Percentiles rank a stretch among this genome's conserved stretches.
These are phyloP conservation scores for Garra rufa DNA, from an alignment of 2,113 vertebrate species.

Conservation along the genomic window DNA sequence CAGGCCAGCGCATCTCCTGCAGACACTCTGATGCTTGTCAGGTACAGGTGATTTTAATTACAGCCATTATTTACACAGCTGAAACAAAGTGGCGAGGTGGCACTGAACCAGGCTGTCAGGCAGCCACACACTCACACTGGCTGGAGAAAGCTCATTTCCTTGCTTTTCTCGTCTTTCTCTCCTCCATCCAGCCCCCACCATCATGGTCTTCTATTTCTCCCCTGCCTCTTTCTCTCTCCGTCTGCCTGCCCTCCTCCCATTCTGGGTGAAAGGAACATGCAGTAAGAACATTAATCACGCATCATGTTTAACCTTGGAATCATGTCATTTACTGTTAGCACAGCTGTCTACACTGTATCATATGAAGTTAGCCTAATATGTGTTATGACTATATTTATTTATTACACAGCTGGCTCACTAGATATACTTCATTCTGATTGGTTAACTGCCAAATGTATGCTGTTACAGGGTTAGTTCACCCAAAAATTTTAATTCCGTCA, in stretches of 20 bases:
- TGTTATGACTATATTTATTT: conserved; percentile 14
- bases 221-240: conserved; percentile 37
- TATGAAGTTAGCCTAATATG: conserved; percentile 50
- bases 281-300: conserved; percentile 62
- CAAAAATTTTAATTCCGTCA: too few species aligned
- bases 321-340: conserved; percentile 52
- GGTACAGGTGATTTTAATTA: conserved; percentile 64
- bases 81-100: conserved; percentile 59
- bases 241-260: conserved; percentile 12
- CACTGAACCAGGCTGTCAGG: conserved; percentile 35
- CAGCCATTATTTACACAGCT: conserved; percentile 61
- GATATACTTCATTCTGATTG: background rate
- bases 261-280: conserved; percentile 51
- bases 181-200: background rate
- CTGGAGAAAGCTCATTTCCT: conserved; percentile 24
- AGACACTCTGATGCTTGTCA: conserved; percentile 50
- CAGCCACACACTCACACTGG: conserved; percentile 22
- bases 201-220: background rate
- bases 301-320: conserved; percentile 63
- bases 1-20: conserved; percentile 47
- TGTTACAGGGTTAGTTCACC: background rate
- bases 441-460: background rate
- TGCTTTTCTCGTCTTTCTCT: conserved; percentile 4
- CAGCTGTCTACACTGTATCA: conserved; percentile 45
- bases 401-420: background rate